phyloP scores from a whole-genome alignment of 2,888 invertebrate species.

The Diloba caeruleocephala region DNA sequence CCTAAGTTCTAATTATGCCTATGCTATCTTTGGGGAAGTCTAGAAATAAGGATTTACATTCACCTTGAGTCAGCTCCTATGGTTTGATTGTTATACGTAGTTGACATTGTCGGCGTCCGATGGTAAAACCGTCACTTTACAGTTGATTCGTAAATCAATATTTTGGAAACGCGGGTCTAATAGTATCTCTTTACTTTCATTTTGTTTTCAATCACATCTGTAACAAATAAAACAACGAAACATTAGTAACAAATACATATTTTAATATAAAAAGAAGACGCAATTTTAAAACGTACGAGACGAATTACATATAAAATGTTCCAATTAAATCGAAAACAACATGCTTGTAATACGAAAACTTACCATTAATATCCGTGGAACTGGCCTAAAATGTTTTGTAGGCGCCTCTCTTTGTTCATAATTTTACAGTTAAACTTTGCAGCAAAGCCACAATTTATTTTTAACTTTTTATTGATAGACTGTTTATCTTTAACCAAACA shows the following conservation, averaged over 20 bases:
- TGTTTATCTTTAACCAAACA: constrained; percentile 56
- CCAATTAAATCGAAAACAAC: no score
- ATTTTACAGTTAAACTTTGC: constrained; percentile 71
- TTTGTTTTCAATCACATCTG: constrained; percentile 31
- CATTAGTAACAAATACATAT: neutral
- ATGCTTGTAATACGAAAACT: constrained; percentile 13
- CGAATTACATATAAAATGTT: no score
- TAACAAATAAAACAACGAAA: constrained; percentile 30
- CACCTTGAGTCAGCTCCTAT: constrained; percentile 60
- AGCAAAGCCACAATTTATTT: constrained; percentile 68
- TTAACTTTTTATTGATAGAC: constrained; percentile 70
- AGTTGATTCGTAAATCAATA: constrained; percentile 8
- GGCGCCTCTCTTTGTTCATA: constrained; percentile 57
- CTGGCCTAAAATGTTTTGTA: constrained; percentile 34
- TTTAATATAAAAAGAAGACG: no score
- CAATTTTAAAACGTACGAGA: no score
- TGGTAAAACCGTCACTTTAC: constrained; percentile 7
- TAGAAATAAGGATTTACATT: constrained; percentile 59
- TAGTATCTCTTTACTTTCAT: constrained; percentile 8
- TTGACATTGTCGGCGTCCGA: constrained; percentile 25
- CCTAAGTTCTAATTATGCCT: constrained; percentile 60
- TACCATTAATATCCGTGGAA: constrained; percentile 47
- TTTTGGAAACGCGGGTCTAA: no score
- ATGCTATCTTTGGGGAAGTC: constrained; percentile 75
- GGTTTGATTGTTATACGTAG: constrained; percentile 25